Evolutionary conservation across 1,140 invertebrate species (phyloP), one percentile per base, ranked within the genome.

Genomic region (Yoshiicerus persimilis): DNA sequence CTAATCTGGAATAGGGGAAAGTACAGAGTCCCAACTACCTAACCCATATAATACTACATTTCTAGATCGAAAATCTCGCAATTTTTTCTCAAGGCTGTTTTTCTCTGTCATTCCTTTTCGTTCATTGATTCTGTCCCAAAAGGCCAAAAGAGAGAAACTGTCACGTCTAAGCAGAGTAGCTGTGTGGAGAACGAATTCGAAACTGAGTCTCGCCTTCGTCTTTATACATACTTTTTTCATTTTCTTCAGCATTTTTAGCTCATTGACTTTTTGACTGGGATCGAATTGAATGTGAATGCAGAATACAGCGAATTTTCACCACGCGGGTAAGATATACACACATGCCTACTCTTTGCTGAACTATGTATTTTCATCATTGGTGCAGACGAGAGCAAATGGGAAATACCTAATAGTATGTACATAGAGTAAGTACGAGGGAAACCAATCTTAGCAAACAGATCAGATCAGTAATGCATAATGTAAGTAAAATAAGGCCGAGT

Each of bases 211-310:
- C 20, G 38, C 75, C 23, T n/a, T 80, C 34, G 75, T n/a, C 62
- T 13, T 36, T 38, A 32, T 80, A 80, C 75, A 80, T 80, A n/a
- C 34, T 34, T 77, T 80, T 36, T 80, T 36, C 75, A 80, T 80
- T 80, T 80, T 80, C 75, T 23, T 80, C 16, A 80, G 75, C 75
- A 80, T 38, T 80, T 80, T 80, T 80, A 80, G 32, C 75, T 34
- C 75, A 80, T 80, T 80, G 75, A 80, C 75, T 80, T 80, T 75
- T 80, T 80, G 75, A 80, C 75, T 80, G 30, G 75, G 75, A 80
- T 36, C 20, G 75, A 80, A 80, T 80, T 80, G 75, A 80, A 80
- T 80, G 75, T 38, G 75, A 80, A 80, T 80, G 38, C 16, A 34
- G 64, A 66, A 16, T 32, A 10, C 13, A 30, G 66, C 13, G 11